Evolutionary conservation across 2,113 vertebrate species (phyloP).

Genomic region (Chaetorhynchus papuensis): DNA sequence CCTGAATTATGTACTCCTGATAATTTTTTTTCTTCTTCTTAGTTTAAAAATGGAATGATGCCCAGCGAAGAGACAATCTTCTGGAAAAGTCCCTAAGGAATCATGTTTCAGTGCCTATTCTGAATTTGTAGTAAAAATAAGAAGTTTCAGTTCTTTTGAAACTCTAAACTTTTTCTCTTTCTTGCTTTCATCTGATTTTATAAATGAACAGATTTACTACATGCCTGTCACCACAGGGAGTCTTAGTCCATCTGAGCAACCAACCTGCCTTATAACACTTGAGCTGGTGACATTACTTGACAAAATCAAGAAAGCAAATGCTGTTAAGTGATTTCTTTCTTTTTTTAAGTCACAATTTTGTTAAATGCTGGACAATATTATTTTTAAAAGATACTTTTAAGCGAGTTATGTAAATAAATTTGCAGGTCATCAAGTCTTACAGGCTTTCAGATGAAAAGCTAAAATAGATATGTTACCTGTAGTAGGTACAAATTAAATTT

Average conservation of each 20-base stretch:
- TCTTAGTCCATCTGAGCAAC: conserved; percentile 58
- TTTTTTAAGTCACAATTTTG: conserved; percentile 54
- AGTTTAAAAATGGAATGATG: conserved; percentile 65
- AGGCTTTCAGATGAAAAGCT: conserved; percentile 54
- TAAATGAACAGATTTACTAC: conserved; percentile 60
- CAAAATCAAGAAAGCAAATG: conserved; percentile 63
- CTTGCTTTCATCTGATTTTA: conserved; percentile 69
- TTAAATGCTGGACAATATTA: conserved; percentile 68
- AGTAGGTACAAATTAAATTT: conserved; percentile 64
- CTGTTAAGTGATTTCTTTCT: conserved; percentile 58
- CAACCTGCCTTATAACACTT: conserved; percentile 71
- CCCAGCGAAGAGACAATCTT: conserved; percentile 78
- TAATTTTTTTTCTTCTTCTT: not conserved
- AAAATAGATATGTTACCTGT: conserved; percentile 49
- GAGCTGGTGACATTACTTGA: conserved; percentile 61
- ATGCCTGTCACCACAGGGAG: conserved; percentile 21
- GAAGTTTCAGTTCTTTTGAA: conserved; percentile 79
- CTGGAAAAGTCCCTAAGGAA: conserved; percentile 74
- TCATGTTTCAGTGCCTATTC: conserved; percentile 82
- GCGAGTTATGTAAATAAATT: conserved; percentile 45
- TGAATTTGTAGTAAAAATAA: conserved; percentile 66
- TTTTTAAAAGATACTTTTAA: conserved; percentile 62
- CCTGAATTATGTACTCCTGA: not conserved
- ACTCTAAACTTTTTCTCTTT: conserved; percentile 65
- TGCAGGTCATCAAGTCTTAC: conserved; percentile 55